Evolutionary conservation across 2,888 invertebrate species (phyloP).

Genomic region (Omphaloscelis lunosa): DNA sequence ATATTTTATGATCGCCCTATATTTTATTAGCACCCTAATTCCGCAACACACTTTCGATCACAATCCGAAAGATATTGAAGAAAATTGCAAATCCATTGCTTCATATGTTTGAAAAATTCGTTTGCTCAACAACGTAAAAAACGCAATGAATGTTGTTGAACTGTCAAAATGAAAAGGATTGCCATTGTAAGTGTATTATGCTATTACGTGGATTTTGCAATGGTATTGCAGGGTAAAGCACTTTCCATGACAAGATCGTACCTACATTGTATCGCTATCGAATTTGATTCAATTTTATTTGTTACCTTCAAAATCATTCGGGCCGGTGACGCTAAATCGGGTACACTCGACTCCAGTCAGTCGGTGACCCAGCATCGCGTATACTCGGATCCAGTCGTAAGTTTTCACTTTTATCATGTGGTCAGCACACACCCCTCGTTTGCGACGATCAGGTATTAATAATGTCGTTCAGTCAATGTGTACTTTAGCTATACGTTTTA

Average conservation of each 20-base stretch:
- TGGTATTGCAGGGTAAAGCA: not conserved
- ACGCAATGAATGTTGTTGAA: too few relatives aligned
- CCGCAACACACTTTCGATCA: too few relatives aligned
- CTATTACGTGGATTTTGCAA: not conserved
- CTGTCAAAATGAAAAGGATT: too few relatives aligned
- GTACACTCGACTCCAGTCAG: not conserved
- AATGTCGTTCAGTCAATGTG: constrained; percentile 20
- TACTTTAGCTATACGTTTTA: constrained; percentile 31
- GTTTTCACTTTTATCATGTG: not conserved
- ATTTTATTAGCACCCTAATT: too few relatives aligned
- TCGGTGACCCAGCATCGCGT: too few relatives aligned
- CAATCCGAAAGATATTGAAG: too few relatives aligned
- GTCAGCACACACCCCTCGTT: not conserved
- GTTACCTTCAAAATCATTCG: not conserved
- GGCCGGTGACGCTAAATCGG: not conserved
- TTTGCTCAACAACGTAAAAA: too few relatives aligned
- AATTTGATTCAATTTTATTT: not conserved
- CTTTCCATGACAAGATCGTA: not conserved
- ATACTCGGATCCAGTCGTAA: not conserved
- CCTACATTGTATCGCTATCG: not conserved
- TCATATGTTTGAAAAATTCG: too few relatives aligned
- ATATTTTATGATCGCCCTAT: too few relatives aligned
- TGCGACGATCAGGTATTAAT: not conserved
- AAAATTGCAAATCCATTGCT: too few relatives aligned
- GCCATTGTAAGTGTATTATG: too few relatives aligned